Conservation (phyloP, 2,797 vertebrate genomes). For the Bufotes viridis region DNA sequence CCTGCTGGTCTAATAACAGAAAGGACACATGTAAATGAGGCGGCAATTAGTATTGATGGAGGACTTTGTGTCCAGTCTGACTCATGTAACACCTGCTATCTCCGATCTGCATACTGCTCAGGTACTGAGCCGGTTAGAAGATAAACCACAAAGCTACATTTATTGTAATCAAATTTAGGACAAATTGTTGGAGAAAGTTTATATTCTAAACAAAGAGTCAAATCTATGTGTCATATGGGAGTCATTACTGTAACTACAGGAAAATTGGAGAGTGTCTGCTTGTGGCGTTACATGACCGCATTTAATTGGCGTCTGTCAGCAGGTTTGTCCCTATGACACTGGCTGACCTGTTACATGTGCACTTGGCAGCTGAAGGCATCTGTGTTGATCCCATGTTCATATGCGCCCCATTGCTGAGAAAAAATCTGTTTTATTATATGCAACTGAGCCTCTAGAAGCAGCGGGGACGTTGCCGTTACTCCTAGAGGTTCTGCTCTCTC, state of each 20-base stretch:
- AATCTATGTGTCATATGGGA: background rate
- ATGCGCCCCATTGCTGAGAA: too few species aligned
- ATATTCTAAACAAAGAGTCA: background rate
- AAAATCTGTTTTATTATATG: too few species aligned
- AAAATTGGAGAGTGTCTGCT: too few species aligned
- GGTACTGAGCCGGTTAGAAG: background rate
- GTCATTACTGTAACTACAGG: background rate
- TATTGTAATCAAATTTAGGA: background rate
- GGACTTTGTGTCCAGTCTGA: background rate
- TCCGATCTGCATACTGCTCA: background rate
- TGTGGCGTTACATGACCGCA: too few species aligned
- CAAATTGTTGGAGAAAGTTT: background rate
- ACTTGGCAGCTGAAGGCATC: too few species aligned
- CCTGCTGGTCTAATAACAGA: background rate
- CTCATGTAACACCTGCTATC: background rate
- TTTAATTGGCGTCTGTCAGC: too few species aligned
- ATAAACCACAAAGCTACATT: background rate
- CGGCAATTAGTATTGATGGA: background rate
- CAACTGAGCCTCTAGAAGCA: too few species aligned
- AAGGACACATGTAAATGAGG: constrained; percentile 2
- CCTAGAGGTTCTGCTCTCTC: too few species aligned
- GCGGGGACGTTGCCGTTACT: too few species aligned
- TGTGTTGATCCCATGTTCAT: too few species aligned
- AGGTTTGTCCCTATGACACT: too few species aligned
- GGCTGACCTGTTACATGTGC: too few species aligned